Conservation (phyloP, 1,140 invertebrate species). For the Pectinophora gossypiella region DNA sequence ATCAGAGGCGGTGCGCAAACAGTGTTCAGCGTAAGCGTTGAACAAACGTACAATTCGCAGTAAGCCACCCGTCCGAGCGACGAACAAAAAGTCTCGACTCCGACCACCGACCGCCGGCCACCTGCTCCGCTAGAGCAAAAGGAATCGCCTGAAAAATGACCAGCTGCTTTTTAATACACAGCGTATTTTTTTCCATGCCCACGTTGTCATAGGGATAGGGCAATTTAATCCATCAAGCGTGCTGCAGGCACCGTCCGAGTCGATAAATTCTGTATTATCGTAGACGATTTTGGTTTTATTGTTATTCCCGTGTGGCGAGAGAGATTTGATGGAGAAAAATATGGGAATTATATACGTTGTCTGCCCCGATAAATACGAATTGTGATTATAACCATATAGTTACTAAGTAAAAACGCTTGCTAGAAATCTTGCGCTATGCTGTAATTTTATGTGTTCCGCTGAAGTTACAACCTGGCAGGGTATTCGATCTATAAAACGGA, state of each 20-base stretch:
- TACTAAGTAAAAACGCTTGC: too few relatives aligned
- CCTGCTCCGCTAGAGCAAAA: slow-evolving; percentile 67
- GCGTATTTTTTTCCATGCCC: slow-evolving; percentile 73
- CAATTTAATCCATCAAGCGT: slow-evolving; percentile 76
- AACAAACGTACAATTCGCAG: slow-evolving; percentile 51
- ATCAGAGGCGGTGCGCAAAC: slow-evolving; percentile 48
- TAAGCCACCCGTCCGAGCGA: slow-evolving; percentile 21
- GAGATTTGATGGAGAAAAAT: slow-evolving; percentile 45
- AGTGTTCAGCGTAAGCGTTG: slow-evolving; percentile 30
- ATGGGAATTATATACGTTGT: neutral
- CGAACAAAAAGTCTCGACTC: slow-evolving; percentile 29
- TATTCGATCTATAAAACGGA: neutral
- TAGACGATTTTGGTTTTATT: slow-evolving; percentile 67
- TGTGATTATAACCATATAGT: too few relatives aligned
- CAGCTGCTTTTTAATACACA: slow-evolving; percentile 73
- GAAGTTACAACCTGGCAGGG: neutral
- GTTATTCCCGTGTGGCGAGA: slow-evolving; percentile 41
- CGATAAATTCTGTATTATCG: slow-evolving; percentile 71
- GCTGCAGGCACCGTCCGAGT: slow-evolving; percentile 48
- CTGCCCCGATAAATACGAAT: neutral
- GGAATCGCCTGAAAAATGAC: slow-evolving; percentile 75
- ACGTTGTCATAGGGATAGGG: slow-evolving; percentile 75
- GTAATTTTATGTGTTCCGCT: too few relatives aligned
- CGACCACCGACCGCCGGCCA: slow-evolving; percentile 25
- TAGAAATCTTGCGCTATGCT: too few relatives aligned